Percentiles rank a stretch among this genome's conserved stretches.
phyloP scores from a whole-genome alignment of 2,113 vertebrate genomes.

The Bubo blakistoni region DNA sequence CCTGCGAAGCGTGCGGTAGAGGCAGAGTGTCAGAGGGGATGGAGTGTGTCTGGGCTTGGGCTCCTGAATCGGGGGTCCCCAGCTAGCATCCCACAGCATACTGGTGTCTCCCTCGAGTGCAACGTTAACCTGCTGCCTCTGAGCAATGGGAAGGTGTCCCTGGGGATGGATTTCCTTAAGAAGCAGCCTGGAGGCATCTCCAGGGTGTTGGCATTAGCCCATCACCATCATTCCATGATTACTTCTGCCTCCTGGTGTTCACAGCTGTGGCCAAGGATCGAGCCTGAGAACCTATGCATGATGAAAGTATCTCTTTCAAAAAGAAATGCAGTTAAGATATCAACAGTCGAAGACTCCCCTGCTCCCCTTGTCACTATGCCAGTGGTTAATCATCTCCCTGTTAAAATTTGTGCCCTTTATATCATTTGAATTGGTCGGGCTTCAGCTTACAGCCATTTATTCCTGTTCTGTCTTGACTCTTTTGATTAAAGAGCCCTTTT shows the following conservation, averaged over 20 bases:
- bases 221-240: fast-evolving
- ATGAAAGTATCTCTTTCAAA: neutral
- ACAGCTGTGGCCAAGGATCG: neutral
- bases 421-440: neutral
- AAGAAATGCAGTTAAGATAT: neutral
- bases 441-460: neutral
- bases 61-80: neutral
- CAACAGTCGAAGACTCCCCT: neutral
- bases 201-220: neutral
- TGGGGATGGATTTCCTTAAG: neutral
- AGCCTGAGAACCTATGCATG: neutral
- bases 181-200: neutral
- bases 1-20: fast-evolving
- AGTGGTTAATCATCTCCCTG: neutral
- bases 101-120: fast-evolving
- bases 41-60: neutral
- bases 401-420: neutral
- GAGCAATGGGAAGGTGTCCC: fast-evolving
- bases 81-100: neutral
- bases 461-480: neutral
- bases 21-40: neutral
- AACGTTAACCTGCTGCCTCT: neutral
- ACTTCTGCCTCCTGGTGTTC: neutral
- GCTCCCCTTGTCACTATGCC: neutral
- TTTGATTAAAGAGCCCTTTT: neutral